phyloP scores from a whole-genome alignment of 2,113 vertebrate species.

The Osmerus eperlanus region DNA sequence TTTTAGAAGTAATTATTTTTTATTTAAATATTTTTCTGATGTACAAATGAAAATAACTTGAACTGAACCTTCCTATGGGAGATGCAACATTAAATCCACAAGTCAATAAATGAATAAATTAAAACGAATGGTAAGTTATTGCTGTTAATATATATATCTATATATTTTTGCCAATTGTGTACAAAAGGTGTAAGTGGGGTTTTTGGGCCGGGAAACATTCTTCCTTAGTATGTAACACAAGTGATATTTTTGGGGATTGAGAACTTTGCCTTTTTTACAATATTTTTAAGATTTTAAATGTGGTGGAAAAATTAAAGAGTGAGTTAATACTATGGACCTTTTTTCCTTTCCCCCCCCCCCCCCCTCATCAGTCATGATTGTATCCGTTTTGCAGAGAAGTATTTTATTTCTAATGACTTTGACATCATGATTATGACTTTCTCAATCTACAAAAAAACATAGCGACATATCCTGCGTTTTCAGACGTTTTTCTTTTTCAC shows the following conservation, averaged over 20 bases:
- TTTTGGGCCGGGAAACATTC: constrained; percentile 71
- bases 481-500: constrained; percentile 61
- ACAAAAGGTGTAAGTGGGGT: constrained; percentile 72
- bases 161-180: constrained; percentile 80
- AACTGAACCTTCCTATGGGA: constrained; percentile 84
- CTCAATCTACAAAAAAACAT: constrained; percentile 43
- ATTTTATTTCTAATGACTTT: constrained; percentile 52
- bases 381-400: constrained; percentile 68
- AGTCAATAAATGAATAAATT: constrained; percentile 78
- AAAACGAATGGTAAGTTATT: constrained; percentile 91
- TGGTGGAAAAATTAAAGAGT: constrained; percentile 69
- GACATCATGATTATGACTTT: constrained; percentile 28
- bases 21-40: constrained; percentile 79
- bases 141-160: constrained; percentile 78
- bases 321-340: constrained; percentile 65
- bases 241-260: constrained; percentile 77
- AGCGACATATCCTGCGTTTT: constrained; percentile 56
- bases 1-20: constrained; percentile 78
- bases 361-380: constrained; percentile 64
- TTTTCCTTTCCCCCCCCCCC: constrained; percentile 54
- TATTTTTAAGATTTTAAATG: constrained; percentile 80
- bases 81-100: constrained; percentile 75
- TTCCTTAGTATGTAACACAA: constrained; percentile 71
- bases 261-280: constrained; percentile 77
- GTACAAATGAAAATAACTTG: constrained; percentile 66